Base-by-base conservation (phyloP, 2,888 invertebrate genomes). In the Cremastinae sp. region DNA sequence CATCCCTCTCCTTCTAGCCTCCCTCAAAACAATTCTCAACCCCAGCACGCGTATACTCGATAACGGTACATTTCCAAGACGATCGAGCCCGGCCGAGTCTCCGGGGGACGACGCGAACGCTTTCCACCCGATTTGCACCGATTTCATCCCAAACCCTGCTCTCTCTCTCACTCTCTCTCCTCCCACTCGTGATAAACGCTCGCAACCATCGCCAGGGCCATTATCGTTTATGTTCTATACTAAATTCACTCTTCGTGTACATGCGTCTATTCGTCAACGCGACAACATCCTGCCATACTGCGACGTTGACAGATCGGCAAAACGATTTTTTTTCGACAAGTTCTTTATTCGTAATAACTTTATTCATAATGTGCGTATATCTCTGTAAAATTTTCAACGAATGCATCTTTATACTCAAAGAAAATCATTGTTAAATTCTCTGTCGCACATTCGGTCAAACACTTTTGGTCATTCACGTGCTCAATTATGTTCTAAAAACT, bases 71-170 rank as follows among this genome's bases (percentile, higher is more conserved):
- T 45, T 47, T 16, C 18, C n/a, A 61, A 62, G 38, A 54, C 71
- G 64, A 72, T 70, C 61, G 64, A 58, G 53, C 70, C 70, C 64
- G 20, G 53, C 20, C 45, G 65, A 54, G 22, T 66, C 75, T 66
- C 75, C 18, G 75, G 75, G 70, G 65, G 64, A 53, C 53, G 64
- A 53, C 53, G 47, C 59, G 54, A 75, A 75, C 65, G 61, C 70
- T 65, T 75, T 75, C 70, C 75, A 66, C 70, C 41, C 75, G 61
- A 75, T 75, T 70, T 75, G 53, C 51, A 59, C 47, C 70, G 61
- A 61, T 70, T 75, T 56, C 53, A 28, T 36, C 61, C 53, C 61
- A 43, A 36, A 61, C 14, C n/a, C n/a, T n/a, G 41, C 9, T 28
- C 28, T 5, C 2, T 28, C 28, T 28, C 38, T 47, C n/a, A n/a